Evolutionary conservation across 2,888 invertebrate genomes (phyloP).

Genomic region (Alentia gelatinosa): DNA sequence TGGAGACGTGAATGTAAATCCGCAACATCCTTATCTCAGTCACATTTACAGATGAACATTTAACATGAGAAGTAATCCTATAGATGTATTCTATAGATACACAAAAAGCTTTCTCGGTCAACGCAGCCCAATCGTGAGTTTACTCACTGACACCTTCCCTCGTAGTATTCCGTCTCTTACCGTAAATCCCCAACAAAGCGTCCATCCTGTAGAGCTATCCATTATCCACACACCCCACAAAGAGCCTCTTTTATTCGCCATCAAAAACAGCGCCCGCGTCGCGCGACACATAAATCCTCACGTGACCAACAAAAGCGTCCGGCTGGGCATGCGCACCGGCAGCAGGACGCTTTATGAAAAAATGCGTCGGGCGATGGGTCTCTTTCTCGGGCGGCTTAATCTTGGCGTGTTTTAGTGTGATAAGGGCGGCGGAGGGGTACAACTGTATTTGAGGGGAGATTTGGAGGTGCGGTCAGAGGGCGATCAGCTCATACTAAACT

Average conservation of each 20-base stretch:
- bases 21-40: too few relatives aligned
- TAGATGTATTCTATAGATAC: too few relatives aligned
- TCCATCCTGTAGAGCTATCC: neutral
- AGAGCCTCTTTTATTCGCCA: neutral
- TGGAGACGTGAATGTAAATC: too few relatives aligned
- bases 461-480: neutral
- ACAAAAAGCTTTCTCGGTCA: too few relatives aligned
- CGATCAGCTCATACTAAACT: neutral
- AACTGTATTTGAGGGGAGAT: slow-evolving; percentile 10
- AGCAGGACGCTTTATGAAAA: neutral
- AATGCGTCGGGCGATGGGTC: neutral
- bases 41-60: too few relatives aligned
- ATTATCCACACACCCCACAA: neutral
- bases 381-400: slow-evolving; percentile 1
- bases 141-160: neutral
- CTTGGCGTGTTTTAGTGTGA: slow-evolving; percentile 16
- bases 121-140: neutral
- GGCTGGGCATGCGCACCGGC: neutral
- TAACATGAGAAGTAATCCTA: too few relatives aligned
- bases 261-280: neutral
- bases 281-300: neutral
- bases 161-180: neutral
- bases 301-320: neutral
- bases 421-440: slow-evolving; percentile 4
- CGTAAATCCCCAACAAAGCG: neutral